Evolutionary conservation across 2,113 vertebrate genomes (phyloP).

Genomic region (Pseudorhombus dupliciocellatus): DNA sequence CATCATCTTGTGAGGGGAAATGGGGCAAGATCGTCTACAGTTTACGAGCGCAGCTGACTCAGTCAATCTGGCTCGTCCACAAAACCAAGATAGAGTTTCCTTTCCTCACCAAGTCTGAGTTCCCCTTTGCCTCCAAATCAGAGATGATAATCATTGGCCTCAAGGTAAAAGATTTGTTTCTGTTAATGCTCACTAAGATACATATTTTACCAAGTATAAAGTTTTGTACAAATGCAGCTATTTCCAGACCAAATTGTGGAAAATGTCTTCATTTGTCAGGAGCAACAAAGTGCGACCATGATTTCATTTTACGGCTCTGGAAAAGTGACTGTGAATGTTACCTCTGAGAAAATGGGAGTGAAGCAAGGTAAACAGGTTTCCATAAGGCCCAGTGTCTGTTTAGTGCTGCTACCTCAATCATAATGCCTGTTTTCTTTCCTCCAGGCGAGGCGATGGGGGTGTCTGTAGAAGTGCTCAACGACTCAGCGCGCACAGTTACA

Average conservation of each 20-base stretch:
- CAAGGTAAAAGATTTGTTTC: constrained; percentile 49
- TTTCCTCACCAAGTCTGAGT: constrained; percentile 70
- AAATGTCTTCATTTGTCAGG: constrained; percentile 47
- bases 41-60: constrained; percentile 66
- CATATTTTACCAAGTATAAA: not conserved
- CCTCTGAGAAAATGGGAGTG: constrained; percentile 70
- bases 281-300: constrained; percentile 64
- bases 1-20: constrained; percentile 73
- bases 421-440: not conserved
- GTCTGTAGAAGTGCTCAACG: constrained; percentile 63
- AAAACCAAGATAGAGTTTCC: constrained; percentile 71
- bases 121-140: constrained; percentile 72
- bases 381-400: not conserved
- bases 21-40: constrained; percentile 71
- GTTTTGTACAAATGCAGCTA: not conserved
- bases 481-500: constrained; percentile 47
- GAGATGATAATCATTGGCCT: constrained; percentile 72
- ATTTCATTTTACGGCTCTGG: constrained; percentile 66
- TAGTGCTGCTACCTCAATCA: not conserved
- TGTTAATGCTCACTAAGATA: not conserved
- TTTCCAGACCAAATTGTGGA: not conserved
- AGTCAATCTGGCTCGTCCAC: constrained; percentile 71
- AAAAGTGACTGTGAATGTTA: constrained; percentile 66
- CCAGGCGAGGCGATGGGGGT: constrained; percentile 68
- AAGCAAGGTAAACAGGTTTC: constrained; percentile 63